Evolutionary conservation across 2,113 vertebrate species (phyloP), one percentile per base, ranked within the genome.

Genomic region (Notarius quadriscutis): DNA sequence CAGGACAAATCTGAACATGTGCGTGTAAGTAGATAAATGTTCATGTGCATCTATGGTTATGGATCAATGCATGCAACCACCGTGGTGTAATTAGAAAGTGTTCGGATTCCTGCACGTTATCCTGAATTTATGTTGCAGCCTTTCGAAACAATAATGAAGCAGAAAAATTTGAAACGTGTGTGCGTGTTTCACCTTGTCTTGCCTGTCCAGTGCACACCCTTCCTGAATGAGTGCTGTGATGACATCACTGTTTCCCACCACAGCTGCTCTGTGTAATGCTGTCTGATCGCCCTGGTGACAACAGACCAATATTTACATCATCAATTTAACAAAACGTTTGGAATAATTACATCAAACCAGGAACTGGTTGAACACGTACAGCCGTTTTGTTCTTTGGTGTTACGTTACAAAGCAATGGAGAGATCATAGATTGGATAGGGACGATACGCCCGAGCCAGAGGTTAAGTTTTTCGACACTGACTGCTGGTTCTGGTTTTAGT

Each of bases 151-250:
- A 48, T 11, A 48, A 48, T 25, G 20, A 34, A 71, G 6, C 1
- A 30, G 5, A 12, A 14, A n/a, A 78, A 17, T 12, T 51, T 79
- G 12, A 7, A 60, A 17, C 22, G n/a, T 20, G 8, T 9, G 22
- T 51, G 3, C 71, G 67, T n/a, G 20, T 25, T 67, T 87, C 93
- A 99, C 98, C 98, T 98, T 99, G 94, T 99, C 98, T 92, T 98
- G 97, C 62, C 97, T 95, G 94, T 99, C 97, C 95, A 97, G 93
- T 84, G 97, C 96, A 89, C 97, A 98, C 0, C 98, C 97, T 92
- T 99, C 98, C 88, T 96, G 97, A 91, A 98, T 94, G 83, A 99
- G 96, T 18, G 96, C 93, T 0, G 95, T 91, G 87, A 99, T 96
- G 88, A 99, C 81, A 18, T 98, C 97, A 0, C 93, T 93, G 93